A percentile compares a stretch with the other conserved stretches of the same genome.
phyloP scores from a whole-genome alignment of 2,113 vertebrate genomes.

The human region GRCh38 chr1:162323501-162324000 shows the following conservation, averaged over 20 bases:
- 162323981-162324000: background rate
- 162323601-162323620: background rate
- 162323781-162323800: background rate
- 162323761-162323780: background rate
- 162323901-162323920: background rate
- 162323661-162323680: background rate
- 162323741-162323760: background rate
- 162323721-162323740: background rate
- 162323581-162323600: background rate
- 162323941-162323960: background rate
- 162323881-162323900: background rate
- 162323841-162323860: background rate
- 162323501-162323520: background rate
- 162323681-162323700: background rate
- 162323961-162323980: background rate
- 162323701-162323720: background rate
- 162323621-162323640: background rate
- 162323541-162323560: background rate
- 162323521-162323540: background rate
- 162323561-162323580: background rate
- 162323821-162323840: background rate
- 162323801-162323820: background rate
- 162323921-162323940: background rate
- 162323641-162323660: background rate
- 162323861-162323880: background rate